Percentiles rank a stretch among this genome's conserved stretches.
Evolutionary conservation across 2,113 vertebrate species (phyloP).

Genomic region (Sula dactylatra): DNA sequence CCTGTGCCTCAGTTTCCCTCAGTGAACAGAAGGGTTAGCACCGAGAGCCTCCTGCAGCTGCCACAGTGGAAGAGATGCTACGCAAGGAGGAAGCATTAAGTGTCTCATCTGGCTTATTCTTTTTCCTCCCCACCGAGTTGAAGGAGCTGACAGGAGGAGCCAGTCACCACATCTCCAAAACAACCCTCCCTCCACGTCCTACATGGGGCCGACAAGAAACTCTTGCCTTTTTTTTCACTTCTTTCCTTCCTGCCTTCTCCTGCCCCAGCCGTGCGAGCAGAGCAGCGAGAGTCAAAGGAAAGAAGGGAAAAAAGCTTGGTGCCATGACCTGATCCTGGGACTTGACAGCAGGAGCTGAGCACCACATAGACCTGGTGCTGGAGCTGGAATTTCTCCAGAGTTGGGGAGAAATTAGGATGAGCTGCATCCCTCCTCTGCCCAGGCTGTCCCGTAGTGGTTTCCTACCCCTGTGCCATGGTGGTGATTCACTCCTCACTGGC

Average conservation of each 20-base stretch:
- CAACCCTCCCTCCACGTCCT: background rate
- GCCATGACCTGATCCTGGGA: background rate
- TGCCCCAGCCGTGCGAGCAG: background rate
- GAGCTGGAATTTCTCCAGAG: background rate
- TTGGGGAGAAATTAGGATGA: background rate
- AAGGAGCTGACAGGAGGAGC: background rate
- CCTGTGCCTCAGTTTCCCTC: background rate
- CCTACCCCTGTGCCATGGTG: background rate
- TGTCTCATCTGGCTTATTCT: background rate
- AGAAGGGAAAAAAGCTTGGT: background rate
- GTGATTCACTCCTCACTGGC: background rate
- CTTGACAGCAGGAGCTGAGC: background rate
- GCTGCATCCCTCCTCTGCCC: no score
- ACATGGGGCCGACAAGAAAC: background rate
- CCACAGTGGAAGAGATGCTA: background rate
- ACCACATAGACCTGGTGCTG: rapidly evolving
- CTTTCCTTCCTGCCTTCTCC: background rate
- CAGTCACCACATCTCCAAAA: background rate
- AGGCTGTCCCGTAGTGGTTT: rapidly evolving
- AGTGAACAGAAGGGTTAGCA: background rate
- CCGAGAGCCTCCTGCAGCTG: background rate
- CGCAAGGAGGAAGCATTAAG: rapidly evolving
- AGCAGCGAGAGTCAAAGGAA: background rate
- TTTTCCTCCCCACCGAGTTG: background rate
- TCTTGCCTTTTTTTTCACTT: background rate